Conservation (phyloP, 2,113 vertebrate species). For the Bos indicus region DNA sequence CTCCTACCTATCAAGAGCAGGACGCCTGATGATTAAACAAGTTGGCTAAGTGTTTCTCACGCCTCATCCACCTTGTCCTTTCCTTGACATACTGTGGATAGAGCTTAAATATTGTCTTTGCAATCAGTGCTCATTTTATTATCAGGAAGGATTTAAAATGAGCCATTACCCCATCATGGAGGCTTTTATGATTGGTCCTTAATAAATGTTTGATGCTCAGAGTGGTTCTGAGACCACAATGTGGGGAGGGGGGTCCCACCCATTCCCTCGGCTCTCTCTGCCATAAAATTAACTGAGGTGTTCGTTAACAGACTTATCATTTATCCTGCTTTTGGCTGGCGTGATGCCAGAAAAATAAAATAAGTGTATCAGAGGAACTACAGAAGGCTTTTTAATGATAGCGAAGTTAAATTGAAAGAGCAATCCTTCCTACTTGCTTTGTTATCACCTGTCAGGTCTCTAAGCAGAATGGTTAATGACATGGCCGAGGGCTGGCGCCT, state of each 20-base stretch:
- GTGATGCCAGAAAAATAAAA: slow-evolving; percentile 36
- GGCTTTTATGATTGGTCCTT: slow-evolving; percentile 58
- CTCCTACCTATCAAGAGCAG: background rate
- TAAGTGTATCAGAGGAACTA: background rate
- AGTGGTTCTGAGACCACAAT: slow-evolving; percentile 28
- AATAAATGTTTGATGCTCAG: slow-evolving; percentile 59
- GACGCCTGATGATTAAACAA: background rate
- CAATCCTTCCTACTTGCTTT: slow-evolving; percentile 1
- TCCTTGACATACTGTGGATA: slow-evolving; percentile 51
- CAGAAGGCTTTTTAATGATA: slow-evolving; percentile 57
- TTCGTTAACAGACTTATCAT: slow-evolving; percentile 37
- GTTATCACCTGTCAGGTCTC: background rate
- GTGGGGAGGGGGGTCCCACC: background rate
- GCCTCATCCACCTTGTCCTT: slow-evolving; percentile 18
- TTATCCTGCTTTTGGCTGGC: slow-evolving; percentile 59
- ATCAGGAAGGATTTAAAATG: slow-evolving; percentile 63
- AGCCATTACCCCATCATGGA: slow-evolving; percentile 49
- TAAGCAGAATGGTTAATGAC: slow-evolving; percentile 7
- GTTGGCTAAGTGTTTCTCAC: slow-evolving; percentile 17
- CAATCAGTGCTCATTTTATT: slow-evolving; percentile 65
- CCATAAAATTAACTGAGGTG: slow-evolving; percentile 52
- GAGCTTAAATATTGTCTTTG: slow-evolving; percentile 64
- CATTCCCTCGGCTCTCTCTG: background rate
- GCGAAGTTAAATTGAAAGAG: slow-evolving; percentile 33
- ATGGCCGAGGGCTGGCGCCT: background rate